Evolutionary conservation across 2,797 vertebrate genomes (phyloP), one percentile per base, ranked within the genome.

Genomic region (Fratercula arctica): DNA sequence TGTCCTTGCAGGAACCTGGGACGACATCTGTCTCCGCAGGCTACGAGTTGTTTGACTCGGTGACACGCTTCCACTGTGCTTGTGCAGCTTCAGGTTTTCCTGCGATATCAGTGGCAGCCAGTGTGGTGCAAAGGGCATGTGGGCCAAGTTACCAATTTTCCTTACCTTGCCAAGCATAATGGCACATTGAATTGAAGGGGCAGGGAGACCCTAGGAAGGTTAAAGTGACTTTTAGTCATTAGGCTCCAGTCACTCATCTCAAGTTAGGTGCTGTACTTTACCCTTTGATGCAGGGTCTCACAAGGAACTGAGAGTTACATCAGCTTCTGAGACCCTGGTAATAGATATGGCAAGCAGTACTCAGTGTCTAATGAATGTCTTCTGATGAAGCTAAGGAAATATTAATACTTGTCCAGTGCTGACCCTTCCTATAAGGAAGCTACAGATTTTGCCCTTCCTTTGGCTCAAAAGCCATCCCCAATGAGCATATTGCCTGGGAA

Each of bases 301-400:
- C 12, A 37, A 70, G 25, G 23, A 77, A 46, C 1, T 26, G 13
- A 33, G 45, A 60, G 5, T n/a, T 66, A 50, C 0, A 1, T 53
- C 33, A 60, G 53, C 31, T 66, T 70, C 81, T 7, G 21, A 93
- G 37, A 19, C 46, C 53, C 11, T 54, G 14, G 33, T 16, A 72
- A 41, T 11, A 21, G 11, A 25, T 0, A 0, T 6, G 25, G 11
- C n/a, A 43, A 74, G 60, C 31, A 48, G 13, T 0, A 2, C 3
- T 39, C 18, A 37, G 31, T 16, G 5, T 37, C n/a, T 63, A 19
- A 26, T 78, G 6, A 60, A 20, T 19, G 29, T 19, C 45, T 74
- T 51, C 83, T 48, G 11, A 12, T 35, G 19, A 74, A 35, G 12
- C 18, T 31, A 56, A 51, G 25, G n/a, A 73, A 85, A 37, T 50